Base-by-base conservation (phyloP, 2,113 vertebrate genomes). In the Neopipo cinnamomea region DNA sequence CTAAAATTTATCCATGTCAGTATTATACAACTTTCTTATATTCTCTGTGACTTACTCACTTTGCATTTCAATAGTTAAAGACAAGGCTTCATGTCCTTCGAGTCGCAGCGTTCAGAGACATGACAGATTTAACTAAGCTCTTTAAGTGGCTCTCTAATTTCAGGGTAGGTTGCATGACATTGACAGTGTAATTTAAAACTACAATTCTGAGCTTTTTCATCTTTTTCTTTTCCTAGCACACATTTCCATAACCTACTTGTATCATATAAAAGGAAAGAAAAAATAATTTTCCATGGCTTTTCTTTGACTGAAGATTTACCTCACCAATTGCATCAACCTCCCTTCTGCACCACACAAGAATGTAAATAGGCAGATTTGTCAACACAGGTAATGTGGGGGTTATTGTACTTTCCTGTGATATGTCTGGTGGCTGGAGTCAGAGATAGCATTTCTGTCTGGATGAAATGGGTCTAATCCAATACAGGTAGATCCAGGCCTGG, bases 111-210 rank as follows among this genome's bases (percentile, higher is more conserved):
- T 89, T 92, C 5, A 22, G 71, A 95, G 35, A 68, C 17, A 20
- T 56, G 70, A 75, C 42, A 56, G 52, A 71, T 71, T 42, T 53
- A 87, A 93, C 62, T 88, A 61, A 95, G 27, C 35, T 80, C n/a
- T 85, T 88, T 79, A 93, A 79, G 46, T 59, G 33, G 30, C 41
- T 65, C 79, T 92, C 42, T 73, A n/a, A 88, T 95, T 91, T 94
- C 83, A 93, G 41, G 22, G 24, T 78, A 58, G 75, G 61, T 81
- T 80, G 61, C 28, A 5, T 81, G 79, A 91, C 67, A 77, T 19
- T 55, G 61, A 61, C 58, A 49, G 41, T 58, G 25, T 79, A 83
- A 93, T 86, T 82, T 68, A 70, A 86, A 87, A 75, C 66, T 63
- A 44, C 55, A 79, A 1, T 71, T 58, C 49, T 52, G 61, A 88